Evolutionary conservation across 92 coral and sea anemone species (phyloP).

Genomic region (Muricea muricata): DNA sequence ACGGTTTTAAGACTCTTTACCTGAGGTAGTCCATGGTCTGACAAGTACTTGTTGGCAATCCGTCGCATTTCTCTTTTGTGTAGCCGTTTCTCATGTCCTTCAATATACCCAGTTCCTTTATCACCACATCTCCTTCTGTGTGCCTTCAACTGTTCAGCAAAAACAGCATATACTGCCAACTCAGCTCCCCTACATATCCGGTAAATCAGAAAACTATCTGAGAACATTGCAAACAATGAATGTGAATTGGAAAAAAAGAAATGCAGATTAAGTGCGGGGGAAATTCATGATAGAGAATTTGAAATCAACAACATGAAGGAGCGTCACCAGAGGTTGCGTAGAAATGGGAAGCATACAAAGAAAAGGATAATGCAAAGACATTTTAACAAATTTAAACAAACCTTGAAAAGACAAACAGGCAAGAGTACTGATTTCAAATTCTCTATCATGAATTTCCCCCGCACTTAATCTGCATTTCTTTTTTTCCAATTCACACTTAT

Average conservation of each 20-base stretch:
- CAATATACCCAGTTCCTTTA: slow-evolving; percentile 64
- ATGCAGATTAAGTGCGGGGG: slow-evolving; percentile 44
- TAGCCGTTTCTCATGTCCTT: slow-evolving; percentile 33
- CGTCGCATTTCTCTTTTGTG: slow-evolving; percentile 42
- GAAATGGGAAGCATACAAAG: too few species aligned
- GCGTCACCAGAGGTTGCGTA: too few species aligned
- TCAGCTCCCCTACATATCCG: slow-evolving; percentile 53
- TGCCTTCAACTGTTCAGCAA: slow-evolving; percentile 53
- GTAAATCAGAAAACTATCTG: too few species aligned
- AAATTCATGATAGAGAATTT: slow-evolving; percentile 46
- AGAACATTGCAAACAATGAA: too few species aligned
- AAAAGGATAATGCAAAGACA: too few species aligned
- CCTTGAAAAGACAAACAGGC: too few species aligned
- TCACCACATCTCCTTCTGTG: slow-evolving; percentile 56
- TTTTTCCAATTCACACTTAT: slow-evolving; percentile 36
- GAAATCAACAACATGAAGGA: too few species aligned
- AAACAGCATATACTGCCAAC: slow-evolving; percentile 31
- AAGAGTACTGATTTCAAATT: slow-evolving; percentile 34
- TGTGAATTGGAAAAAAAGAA: slow-evolving; percentile 54
- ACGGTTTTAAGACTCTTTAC: slow-evolving; percentile 54
- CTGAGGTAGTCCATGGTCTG: not conserved
- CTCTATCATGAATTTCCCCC: slow-evolving; percentile 46
- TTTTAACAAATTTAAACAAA: too few species aligned
- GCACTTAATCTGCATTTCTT: slow-evolving; percentile 46
- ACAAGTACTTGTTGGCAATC: slow-evolving; percentile 56